These are phyloP conservation scores for Dolichomitus sp. DNA, from an alignment of 2,888 invertebrate genomes.

Conservation along the genomic window DNA sequence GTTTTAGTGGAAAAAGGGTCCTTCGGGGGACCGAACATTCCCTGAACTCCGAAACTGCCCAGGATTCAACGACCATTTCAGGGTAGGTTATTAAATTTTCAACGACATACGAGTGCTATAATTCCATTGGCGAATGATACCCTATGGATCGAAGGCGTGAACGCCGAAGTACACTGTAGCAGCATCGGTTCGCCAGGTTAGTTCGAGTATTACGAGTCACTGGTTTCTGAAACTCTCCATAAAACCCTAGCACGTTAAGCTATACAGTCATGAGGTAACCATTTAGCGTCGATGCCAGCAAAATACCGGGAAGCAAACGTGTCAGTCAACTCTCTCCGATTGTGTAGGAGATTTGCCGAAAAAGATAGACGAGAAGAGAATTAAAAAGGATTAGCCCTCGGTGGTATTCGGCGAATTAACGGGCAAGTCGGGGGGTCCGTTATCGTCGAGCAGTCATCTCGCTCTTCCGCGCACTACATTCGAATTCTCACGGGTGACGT, in stretches of 20 bases:
- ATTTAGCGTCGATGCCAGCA: slow-evolving; percentile 11
- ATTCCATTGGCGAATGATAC: slow-evolving; percentile 58
- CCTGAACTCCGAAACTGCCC: slow-evolving; percentile 27
- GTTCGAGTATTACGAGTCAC: slow-evolving; percentile 20
- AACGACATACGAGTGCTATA: slow-evolving; percentile 53
- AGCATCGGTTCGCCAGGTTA: slow-evolving; percentile 25
- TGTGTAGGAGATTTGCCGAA: slow-evolving; percentile 26
- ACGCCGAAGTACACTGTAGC: not conserved
- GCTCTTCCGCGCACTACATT: slow-evolving; percentile 59
- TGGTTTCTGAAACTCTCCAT: slow-evolving; percentile 12
- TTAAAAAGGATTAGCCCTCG: slow-evolving; percentile 65
- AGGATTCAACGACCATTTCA: slow-evolving; percentile 40
- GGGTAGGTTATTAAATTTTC: slow-evolving; percentile 63
- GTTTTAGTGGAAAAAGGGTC: slow-evolving; percentile 34
- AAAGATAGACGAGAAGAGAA: slow-evolving; percentile 36
- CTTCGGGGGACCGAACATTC: slow-evolving; percentile 19
- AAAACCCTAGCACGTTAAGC: not conserved
- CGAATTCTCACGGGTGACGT: slow-evolving; percentile 67
- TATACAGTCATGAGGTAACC: not conserved
- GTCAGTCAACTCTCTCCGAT: slow-evolving; percentile 30
- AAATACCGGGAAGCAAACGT: slow-evolving; percentile 15
- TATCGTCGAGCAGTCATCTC: slow-evolving; percentile 55
- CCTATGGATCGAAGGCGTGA: slow-evolving; percentile 16
- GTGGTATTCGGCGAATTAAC: slow-evolving; percentile 57
- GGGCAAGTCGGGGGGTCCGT: slow-evolving; percentile 37